These are phyloP conservation scores for Netelia fuscicornis DNA, from an alignment of 2,888 invertebrate genomes.

Conservation along the genomic window DNA sequence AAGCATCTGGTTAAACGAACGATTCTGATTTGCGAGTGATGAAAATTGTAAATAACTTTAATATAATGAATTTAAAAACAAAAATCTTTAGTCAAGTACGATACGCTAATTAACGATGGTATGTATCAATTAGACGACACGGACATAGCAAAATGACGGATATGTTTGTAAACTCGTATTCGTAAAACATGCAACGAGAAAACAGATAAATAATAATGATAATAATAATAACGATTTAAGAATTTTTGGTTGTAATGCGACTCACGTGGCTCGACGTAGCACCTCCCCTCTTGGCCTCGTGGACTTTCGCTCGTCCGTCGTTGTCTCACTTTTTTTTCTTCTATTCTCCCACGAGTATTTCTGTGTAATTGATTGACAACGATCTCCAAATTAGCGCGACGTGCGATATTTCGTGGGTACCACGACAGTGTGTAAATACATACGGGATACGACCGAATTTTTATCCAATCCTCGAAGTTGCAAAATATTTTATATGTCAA, in stretches of 20 bases:
- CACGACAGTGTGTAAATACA: conserved; percentile 45
- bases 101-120: conserved; percentile 37
- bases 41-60: conserved; percentile 70
- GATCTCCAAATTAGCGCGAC: conserved; percentile 4
- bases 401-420: conserved; percentile 24
- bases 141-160: conserved; percentile 15
- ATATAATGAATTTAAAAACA: conserved; percentile 59
- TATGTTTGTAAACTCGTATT: conserved; percentile 23
- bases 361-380: conserved; percentile 6
- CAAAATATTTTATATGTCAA: conserved; percentile 60
- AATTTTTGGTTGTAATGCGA: conserved; percentile 26
- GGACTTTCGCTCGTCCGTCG: neutral
- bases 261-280: conserved; percentile 15
- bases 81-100: conserved; percentile 28
- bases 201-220: conserved; percentile 5
- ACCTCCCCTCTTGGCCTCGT: conserved; percentile 6
- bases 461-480: conserved; percentile 47
- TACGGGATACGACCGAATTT: conserved; percentile 30
- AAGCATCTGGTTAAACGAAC: conserved; percentile 47
- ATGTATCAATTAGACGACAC: conserved; percentile 11
- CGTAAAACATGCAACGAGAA: conserved; percentile 21
- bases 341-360: neutral
- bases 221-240: neutral
- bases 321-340: conserved; percentile 14
- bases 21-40: conserved; percentile 36